A percentile compares a stretch with the other conserved stretches of the same genome.
Conservation (phyloP, 2,113 vertebrate species). For the Gadus chalcogrammus region DNA sequence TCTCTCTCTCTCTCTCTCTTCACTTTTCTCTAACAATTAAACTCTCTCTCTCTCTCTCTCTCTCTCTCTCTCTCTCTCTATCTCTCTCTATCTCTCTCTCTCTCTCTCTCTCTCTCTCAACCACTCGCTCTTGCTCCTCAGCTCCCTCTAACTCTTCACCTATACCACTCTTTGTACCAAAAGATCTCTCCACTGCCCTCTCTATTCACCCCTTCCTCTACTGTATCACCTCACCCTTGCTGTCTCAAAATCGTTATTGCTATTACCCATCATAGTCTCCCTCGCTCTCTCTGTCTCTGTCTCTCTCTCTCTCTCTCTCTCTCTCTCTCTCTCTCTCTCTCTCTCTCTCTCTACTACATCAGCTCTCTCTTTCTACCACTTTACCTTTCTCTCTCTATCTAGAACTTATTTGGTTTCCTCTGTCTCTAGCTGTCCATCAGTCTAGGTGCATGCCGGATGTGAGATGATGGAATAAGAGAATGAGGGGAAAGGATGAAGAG, state of each 20-base stretch:
- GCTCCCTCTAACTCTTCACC: not conserved
- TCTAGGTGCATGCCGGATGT: not conserved
- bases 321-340: not conserved
- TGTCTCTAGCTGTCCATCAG: too few species aligned
- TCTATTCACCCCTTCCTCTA: too few species aligned
- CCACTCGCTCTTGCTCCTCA: not conserved
- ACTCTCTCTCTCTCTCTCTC: not conserved
- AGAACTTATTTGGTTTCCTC: too few species aligned
- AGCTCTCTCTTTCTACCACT: not conserved
- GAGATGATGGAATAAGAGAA: slow-evolving; percentile 1
- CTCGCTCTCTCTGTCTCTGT: not conserved
- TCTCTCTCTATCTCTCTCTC: not conserved
- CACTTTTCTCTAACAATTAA: not conserved
- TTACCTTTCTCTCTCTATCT: too few species aligned
- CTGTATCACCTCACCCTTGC: too few species aligned
- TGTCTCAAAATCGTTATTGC: too few species aligned
- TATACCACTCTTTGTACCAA: not conserved
- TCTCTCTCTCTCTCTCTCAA: not conserved
- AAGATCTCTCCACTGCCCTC: too few species aligned
- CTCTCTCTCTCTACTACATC: not conserved
- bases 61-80: not conserved
- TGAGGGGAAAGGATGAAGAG: slow-evolving; percentile 8
- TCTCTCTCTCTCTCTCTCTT: not conserved
- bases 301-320: not conserved
- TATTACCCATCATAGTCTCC: not conserved